A percentile compares a stretch with the other conserved stretches of the same genome.
These are phyloP conservation scores for Drosophila pachea DNA, from an alignment of 1,140 invertebrate species.

Conservation along the genomic window DNA sequence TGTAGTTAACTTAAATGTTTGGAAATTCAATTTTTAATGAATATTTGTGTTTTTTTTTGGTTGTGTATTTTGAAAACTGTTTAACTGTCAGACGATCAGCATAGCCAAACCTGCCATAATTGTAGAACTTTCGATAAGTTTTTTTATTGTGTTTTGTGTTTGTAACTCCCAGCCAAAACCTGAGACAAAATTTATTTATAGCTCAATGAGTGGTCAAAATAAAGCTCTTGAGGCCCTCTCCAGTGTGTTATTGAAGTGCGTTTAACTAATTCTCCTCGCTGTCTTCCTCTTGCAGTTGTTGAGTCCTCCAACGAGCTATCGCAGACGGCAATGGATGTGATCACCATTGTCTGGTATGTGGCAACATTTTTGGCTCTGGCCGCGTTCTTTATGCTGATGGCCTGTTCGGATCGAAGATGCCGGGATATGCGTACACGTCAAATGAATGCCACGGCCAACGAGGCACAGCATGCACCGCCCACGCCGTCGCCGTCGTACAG, in stretches of 20 bases:
- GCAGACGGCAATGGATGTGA: slow-evolving; percentile 78
- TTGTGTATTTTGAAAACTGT: too few relatives aligned
- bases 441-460: slow-evolving; percentile 31
- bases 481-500: slow-evolving; percentile 77
- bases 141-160: too few relatives aligned
- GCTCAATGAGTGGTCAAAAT: too few relatives aligned
- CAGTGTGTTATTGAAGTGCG: neutral
- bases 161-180: too few relatives aligned
- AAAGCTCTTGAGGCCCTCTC: too few relatives aligned
- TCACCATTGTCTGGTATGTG: slow-evolving; percentile 78
- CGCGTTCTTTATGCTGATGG: slow-evolving; percentile 78
- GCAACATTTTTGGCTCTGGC: slow-evolving; percentile 74
- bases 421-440: slow-evolving; percentile 45
- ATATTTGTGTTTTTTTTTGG: too few relatives aligned
- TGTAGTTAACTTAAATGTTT: too few relatives aligned
- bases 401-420: slow-evolving; percentile 73
- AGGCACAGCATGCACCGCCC: slow-evolving; percentile 59
- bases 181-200: too few relatives aligned
- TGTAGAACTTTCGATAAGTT: too few relatives aligned
- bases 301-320: slow-evolving; percentile 66
- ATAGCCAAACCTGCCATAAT: too few relatives aligned
- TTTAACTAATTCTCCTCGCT: slow-evolving; percentile 1
- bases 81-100: too few relatives aligned
- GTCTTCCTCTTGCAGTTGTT: slow-evolving; percentile 45
- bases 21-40: too few relatives aligned